These are phyloP conservation scores for Pao palembangensis DNA, from an alignment of 2,113 vertebrate genomes.

Conservation along the genomic window DNA sequence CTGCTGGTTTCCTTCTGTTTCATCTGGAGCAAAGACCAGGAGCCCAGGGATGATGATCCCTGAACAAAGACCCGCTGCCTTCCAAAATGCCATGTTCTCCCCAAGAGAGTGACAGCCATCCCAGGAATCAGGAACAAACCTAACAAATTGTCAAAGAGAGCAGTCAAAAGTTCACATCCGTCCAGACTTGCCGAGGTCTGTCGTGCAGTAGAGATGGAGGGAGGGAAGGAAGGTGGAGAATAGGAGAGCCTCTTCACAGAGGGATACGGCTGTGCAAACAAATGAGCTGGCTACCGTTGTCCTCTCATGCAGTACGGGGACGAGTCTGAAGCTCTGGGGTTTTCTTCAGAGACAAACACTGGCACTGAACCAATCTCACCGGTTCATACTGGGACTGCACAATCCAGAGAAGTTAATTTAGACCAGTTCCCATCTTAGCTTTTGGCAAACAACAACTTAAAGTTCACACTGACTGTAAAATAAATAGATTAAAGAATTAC, in stretches of 20 bases:
- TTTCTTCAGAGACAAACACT: slow-evolving; percentile 57
- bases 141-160: slow-evolving; percentile 31
- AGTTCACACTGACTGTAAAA: slow-evolving; percentile 38
- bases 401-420: slow-evolving; percentile 54
- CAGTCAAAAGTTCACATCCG: slow-evolving; percentile 54
- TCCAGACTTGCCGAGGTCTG: slow-evolving; percentile 44
- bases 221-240: background rate
- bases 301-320: slow-evolving; percentile 22
- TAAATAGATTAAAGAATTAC: slow-evolving; percentile 32
- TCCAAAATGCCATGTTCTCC: slow-evolving; percentile 23
- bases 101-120: slow-evolving; percentile 30
- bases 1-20: slow-evolving; percentile 56
- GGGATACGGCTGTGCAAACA: slow-evolving; percentile 51
- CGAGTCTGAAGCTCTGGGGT: slow-evolving; percentile 42
- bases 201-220: slow-evolving; percentile 5
- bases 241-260: slow-evolving; percentile 28
- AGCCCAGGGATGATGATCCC: slow-evolving; percentile 14
- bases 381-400: slow-evolving; percentile 24
- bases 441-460: slow-evolving; percentile 37
- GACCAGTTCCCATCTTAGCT: slow-evolving; percentile 26
- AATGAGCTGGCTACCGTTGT: slow-evolving; percentile 41
- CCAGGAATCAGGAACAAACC: slow-evolving; percentile 32
- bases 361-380: slow-evolving; percentile 43
- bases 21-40: slow-evolving; percentile 57
- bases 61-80: slow-evolving; percentile 50